Evolutionary conservation across 2,797 vertebrate genomes (phyloP).

Genomic region (Halcyon chelicuti): DNA sequence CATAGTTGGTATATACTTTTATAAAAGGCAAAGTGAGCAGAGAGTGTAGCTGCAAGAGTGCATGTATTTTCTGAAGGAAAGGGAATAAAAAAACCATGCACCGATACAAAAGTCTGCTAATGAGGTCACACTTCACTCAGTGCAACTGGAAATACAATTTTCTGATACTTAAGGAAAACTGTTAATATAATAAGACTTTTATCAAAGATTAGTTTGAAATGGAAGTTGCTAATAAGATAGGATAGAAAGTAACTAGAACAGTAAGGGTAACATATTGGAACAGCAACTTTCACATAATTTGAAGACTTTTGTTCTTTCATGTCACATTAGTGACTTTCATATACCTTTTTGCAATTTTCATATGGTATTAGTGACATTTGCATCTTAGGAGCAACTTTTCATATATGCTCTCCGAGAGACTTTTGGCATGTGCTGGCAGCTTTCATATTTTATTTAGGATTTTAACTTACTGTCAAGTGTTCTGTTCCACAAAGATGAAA

Average conservation of each 20-base stretch:
- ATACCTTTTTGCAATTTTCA: slow-evolving; percentile 70
- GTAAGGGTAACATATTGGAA: slow-evolving; percentile 41
- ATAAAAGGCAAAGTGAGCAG: not conserved
- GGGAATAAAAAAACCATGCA: not conserved
- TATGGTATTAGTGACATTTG: slow-evolving; percentile 59
- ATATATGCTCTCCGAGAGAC: not conserved
- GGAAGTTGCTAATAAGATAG: slow-evolving; percentile 72
- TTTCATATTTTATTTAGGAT: slow-evolving; percentile 68
- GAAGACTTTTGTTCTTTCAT: slow-evolving; percentile 71
- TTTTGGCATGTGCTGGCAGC: slow-evolving; percentile 43
- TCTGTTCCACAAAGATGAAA: slow-evolving; percentile 53
- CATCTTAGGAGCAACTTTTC: slow-evolving; percentile 38
- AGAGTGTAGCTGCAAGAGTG: not conserved
- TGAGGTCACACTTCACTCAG: slow-evolving; percentile 51
- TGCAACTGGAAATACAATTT: slow-evolving; percentile 33
- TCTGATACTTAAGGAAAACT: slow-evolving; percentile 63
- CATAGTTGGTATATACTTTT: not conserved
- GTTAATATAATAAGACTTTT: slow-evolving; percentile 73
- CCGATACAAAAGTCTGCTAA: not conserved
- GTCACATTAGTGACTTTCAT: slow-evolving; percentile 69
- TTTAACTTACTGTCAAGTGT: slow-evolving; percentile 55
- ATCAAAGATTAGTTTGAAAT: slow-evolving; percentile 68
- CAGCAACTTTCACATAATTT: slow-evolving; percentile 62
- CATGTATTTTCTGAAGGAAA: not conserved
- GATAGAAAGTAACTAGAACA: slow-evolving; percentile 60